Evolutionary conservation across 2,888 invertebrate species (phyloP), one percentile per base, ranked within the genome.

Genomic region (Aromia moschata): DNA sequence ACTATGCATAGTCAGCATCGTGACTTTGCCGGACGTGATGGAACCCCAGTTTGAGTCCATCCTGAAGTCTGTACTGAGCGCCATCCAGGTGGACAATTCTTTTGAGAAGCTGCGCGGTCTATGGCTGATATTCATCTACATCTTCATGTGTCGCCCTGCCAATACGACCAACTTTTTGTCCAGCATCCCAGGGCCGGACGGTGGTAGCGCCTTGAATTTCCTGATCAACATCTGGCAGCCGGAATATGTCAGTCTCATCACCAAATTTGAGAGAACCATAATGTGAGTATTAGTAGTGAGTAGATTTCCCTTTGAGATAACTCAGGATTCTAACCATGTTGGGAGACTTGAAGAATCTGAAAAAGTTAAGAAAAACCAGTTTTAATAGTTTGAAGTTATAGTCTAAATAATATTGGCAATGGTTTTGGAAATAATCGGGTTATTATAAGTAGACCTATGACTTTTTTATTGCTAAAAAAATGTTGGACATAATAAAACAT

Each of bases 111-210:
- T 53, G 5, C 20, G 47, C 2, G 51, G 58, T 7, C 17, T 58
- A 7, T 70, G 70, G 61, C 55, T 62, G 14, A 69, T 70, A 15
- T 70, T 70, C 40, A 55, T 64, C 5, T 72, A 69, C 41, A 70
- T 72, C 41, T 70, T 68, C 38, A 71, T 65, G 62, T 67, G 63
- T 52, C 55, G 61, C 41, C 67, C 69, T 20, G 60, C 51, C 17
- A 63, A 60, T 40, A 68, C 66, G n/a, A 53, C 65, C 4, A 66
- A 58, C 31, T 70, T 69, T 52, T 49, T 72, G 33, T 62, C 64
- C 7, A 61, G 65, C 41, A 63, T 72, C 41, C 72, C 72, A n/a
- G 72, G 72, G 7, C 72, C 72, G 1, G 60, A 64, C 60, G 72
- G 70, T 10, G 65, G 65, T 9, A 71, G 72, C 55, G 72, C 72